A percentile compares a stretch with the other conserved stretches of the same genome.
Evolutionary conservation across 2,888 invertebrate genomes (phyloP).

Genomic region (Graphium colonna): DNA sequence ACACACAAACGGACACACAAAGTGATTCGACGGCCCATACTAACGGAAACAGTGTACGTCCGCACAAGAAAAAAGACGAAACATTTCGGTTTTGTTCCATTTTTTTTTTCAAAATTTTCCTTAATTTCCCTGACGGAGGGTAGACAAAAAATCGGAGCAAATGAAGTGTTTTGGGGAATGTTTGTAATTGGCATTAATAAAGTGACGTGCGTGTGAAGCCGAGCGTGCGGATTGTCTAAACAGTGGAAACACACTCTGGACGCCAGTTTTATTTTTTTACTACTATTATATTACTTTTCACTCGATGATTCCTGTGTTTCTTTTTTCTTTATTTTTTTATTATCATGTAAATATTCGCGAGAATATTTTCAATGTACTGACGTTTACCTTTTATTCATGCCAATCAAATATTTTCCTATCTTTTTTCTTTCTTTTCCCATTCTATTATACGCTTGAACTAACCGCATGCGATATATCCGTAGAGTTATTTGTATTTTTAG

Average conservation of each 20-base stretch:
- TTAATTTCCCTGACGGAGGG: too few species aligned
- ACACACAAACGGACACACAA: constrained; percentile 13
- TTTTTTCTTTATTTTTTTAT: constrained; percentile 31
- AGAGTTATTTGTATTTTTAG: background rate
- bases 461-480: constrained; percentile 24
- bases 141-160: constrained; percentile 33
- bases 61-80: constrained; percentile 30
- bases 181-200: constrained; percentile 77
- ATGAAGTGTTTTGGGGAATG: constrained; percentile 56
- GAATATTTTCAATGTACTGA: constrained; percentile 50
- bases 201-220: constrained; percentile 71
- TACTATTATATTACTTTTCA: constrained; percentile 35
- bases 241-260: constrained; percentile 63
- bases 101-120: constrained; percentile 34
- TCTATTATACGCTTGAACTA: constrained; percentile 55
- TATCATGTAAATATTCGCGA: constrained; percentile 62
- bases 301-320: background rate
- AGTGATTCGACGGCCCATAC: constrained; percentile 17
- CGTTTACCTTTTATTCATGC: constrained; percentile 64
- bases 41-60: constrained; percentile 58
- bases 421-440: constrained; percentile 47
- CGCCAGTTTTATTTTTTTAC: constrained; percentile 49
- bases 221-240: constrained; percentile 50
- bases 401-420: constrained; percentile 70
- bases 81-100: constrained; percentile 40